Evolutionary conservation across 2,797 vertebrate species (phyloP).

Genomic region (Clarias pachynema): DNA sequence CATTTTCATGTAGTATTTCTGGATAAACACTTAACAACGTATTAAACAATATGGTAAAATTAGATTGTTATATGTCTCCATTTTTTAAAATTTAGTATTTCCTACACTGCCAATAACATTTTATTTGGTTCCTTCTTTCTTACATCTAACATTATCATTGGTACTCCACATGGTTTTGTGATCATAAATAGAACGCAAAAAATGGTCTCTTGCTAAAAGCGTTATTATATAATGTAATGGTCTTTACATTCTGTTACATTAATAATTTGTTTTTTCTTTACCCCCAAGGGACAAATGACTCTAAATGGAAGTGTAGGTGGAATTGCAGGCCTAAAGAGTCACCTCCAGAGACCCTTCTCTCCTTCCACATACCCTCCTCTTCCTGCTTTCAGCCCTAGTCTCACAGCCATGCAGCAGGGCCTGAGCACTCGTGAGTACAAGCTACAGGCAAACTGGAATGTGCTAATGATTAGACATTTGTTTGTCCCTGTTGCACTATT

Average conservation of each 20-base stretch:
- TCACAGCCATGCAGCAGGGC: constrained; percentile 77
- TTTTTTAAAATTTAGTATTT: background rate
- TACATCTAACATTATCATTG: background rate
- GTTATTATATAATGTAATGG: background rate
- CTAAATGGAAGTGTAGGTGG: constrained; percentile 80
- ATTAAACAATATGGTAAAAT: background rate
- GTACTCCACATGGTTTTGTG: background rate
- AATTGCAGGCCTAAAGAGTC: constrained; percentile 50
- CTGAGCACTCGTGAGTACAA: constrained; percentile 79
- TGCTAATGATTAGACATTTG: background rate
- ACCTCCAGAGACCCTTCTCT: constrained; percentile 83
- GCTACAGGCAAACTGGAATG: constrained; percentile 7
- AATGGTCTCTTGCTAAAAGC: background rate
- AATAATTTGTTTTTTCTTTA: background rate
- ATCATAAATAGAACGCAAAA: background rate
- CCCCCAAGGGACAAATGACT: constrained; percentile 78
- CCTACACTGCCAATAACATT: background rate
- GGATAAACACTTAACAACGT: background rate
- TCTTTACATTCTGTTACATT: constrained; percentile 5
- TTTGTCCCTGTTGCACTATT: background rate
- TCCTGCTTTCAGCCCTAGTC: constrained; percentile 76
- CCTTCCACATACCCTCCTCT: constrained; percentile 78
- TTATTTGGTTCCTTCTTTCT: background rate
- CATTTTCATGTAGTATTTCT: background rate
- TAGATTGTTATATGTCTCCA: background rate